Percentiles rank a stretch among this genome's conserved stretches.
These are phyloP conservation scores for Stenoptilia bipunctidactyla DNA, from an alignment of 2,888 invertebrate genomes.

Conservation along the genomic window DNA sequence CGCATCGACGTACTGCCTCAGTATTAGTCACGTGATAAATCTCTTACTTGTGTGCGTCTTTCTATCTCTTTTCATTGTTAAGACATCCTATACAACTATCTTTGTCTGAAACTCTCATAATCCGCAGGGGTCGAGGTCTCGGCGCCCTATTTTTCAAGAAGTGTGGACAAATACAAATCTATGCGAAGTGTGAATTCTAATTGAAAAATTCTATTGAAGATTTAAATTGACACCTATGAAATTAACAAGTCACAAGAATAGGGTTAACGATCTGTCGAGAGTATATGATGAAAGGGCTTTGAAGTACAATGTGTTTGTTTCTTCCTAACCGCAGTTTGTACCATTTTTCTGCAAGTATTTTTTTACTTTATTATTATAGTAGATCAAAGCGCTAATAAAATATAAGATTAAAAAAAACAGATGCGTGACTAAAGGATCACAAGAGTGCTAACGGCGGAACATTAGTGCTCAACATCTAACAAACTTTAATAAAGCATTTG, in stretches of 20 bases:
- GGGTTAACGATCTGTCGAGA: no score
- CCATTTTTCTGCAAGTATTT: no score
- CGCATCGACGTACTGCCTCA: slow-evolving; percentile 56
- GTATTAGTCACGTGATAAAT: slow-evolving; percentile 70
- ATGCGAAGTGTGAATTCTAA: slow-evolving; percentile 23
- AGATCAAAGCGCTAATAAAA: no score
- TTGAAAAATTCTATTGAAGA: slow-evolving; percentile 10
- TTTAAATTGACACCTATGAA: background rate
- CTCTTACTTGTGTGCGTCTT: slow-evolving; percentile 38
- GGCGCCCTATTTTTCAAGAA: slow-evolving; percentile 42
- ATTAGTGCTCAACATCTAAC: slow-evolving; percentile 24
- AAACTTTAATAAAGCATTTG: slow-evolving; percentile 59
- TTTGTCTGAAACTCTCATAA: slow-evolving; percentile 45
- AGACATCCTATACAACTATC: slow-evolving; percentile 34
- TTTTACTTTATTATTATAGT: no score
- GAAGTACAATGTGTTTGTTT: no score
- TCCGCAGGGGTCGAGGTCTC: slow-evolving; percentile 42
- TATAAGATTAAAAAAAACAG: background rate
- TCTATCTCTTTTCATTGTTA: slow-evolving; percentile 45
- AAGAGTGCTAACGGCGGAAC: slow-evolving; percentile 27
- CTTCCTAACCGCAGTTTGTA: no score
- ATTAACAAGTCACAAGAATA: no score
- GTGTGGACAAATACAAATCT: slow-evolving; percentile 34
- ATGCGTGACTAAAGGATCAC: slow-evolving; percentile 18
- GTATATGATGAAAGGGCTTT: no score